Conservation (phyloP, 2,113 vertebrate genomes). For the Ctenomys sociabilis region DNA sequence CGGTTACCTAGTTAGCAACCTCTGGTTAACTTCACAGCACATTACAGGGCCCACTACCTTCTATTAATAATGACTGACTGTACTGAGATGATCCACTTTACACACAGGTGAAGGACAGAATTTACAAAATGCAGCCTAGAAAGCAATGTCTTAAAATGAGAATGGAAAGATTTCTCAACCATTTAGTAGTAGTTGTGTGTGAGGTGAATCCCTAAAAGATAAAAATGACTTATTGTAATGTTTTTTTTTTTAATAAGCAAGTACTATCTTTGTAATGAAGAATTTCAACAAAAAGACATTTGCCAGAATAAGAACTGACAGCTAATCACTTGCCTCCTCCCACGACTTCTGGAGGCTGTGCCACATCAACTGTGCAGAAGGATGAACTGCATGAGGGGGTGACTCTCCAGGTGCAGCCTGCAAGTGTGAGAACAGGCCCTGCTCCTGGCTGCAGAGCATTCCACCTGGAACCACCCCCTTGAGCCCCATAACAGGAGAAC, state of each 20-base stretch:
- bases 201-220: background rate
- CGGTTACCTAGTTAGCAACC: background rate
- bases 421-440: background rate
- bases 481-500: background rate
- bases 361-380: background rate
- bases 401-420: fast-evolving
- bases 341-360: background rate
- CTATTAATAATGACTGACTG: background rate
- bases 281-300: background rate
- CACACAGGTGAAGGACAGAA: background rate
- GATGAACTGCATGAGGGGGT: background rate
- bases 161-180: background rate
- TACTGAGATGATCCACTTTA: background rate
- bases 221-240: background rate
- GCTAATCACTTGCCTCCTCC: background rate
- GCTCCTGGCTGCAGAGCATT: background rate
- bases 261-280: background rate
- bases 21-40: background rate
- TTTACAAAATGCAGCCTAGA: background rate
- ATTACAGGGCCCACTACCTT: background rate
- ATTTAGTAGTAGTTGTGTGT: background rate
- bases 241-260: conserved; percentile 5
- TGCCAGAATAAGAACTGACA: conserved; percentile 9
- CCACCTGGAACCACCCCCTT: background rate
- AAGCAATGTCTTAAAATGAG: background rate